Conservation (phyloP, 2,888 invertebrate species). For the Zhuqinia jingwanae region DNA sequence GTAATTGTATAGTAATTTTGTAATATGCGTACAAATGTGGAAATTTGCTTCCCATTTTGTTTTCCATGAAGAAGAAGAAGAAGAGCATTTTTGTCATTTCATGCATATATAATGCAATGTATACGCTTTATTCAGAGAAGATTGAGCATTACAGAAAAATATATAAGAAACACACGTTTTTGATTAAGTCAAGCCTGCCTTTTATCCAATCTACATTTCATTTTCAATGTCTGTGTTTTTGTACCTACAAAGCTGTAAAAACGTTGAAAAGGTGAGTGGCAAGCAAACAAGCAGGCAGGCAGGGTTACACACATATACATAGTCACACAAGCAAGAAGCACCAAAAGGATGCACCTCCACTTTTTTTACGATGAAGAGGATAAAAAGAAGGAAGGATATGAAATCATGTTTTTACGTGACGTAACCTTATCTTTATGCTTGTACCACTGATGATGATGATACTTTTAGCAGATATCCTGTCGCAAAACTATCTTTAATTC, state of each 20-base stretch:
- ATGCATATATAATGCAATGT: conserved; percentile 6
- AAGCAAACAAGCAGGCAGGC: too few species aligned
- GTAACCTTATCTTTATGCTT: conserved; percentile 47
- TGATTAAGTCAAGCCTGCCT: conserved; percentile 8
- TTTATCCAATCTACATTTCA: conserved; percentile 18
- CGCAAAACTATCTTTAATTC: conserved; percentile 3
- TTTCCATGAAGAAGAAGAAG: conserved; percentile 22
- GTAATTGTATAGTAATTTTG: too few species aligned
- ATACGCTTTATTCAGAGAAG: too few species aligned
- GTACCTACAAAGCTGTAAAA: too few species aligned
- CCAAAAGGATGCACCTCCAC: conserved; percentile 10
- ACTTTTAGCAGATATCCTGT: conserved; percentile 39
- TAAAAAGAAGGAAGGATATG: conserved; percentile 55
- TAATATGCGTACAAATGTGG: too few species aligned
- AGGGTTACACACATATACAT: too few species aligned
- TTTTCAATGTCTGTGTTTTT: conserved; percentile 24
- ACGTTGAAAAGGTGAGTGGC: too few species aligned
- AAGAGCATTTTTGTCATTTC: conserved; percentile 8
- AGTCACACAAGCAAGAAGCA: neutral
- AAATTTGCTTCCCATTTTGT: neutral
- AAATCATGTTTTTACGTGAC: conserved; percentile 59
- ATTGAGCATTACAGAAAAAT: neutral
- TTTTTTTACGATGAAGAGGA: conserved; percentile 43
- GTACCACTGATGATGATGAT: neutral
- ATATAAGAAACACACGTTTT: conserved; percentile 8